Percentiles rank a stretch among this genome's conserved stretches.
These are phyloP conservation scores for Tryphoninae sp. DNA, from an alignment of 2,888 invertebrate species.

Conservation along the genomic window DNA sequence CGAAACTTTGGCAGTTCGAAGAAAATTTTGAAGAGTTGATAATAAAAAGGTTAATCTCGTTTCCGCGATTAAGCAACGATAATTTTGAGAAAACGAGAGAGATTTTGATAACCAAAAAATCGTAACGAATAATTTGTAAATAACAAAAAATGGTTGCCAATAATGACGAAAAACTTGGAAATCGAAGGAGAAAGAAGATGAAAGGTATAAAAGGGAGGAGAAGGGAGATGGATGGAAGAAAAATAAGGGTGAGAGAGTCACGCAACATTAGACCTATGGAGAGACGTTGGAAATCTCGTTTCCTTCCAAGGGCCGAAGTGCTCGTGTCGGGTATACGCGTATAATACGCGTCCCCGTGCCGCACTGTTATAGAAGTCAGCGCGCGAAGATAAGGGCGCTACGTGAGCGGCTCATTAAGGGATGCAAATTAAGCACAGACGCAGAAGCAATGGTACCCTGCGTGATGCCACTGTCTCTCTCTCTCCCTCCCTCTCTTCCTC, in stretches of 20 bases:
- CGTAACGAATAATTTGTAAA: not conserved
- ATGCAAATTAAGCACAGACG: slow-evolving; percentile 78
- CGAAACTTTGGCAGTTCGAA: too few relatives aligned
- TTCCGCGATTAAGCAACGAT: too few relatives aligned
- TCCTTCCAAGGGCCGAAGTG: slow-evolving; percentile 35
- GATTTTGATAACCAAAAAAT: too few relatives aligned
- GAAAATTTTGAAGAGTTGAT: too few relatives aligned
- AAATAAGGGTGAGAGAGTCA: slow-evolving; percentile 26
- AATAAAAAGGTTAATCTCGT: too few relatives aligned
- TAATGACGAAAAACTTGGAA: slow-evolving; percentile 18
- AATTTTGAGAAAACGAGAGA: too few relatives aligned
- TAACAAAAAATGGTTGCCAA: slow-evolving; percentile 1
- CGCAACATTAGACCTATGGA: slow-evolving; percentile 6
- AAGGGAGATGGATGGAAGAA: slow-evolving; percentile 42
- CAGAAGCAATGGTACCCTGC: slow-evolving; percentile 63
- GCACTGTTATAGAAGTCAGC: slow-evolving; percentile 58
- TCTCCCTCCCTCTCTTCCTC: not conserved
- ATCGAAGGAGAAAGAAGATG: not conserved
- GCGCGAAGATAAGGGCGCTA: slow-evolving; percentile 77
- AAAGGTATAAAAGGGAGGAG: not conserved
- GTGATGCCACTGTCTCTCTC: not conserved
- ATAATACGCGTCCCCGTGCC: slow-evolving; percentile 20
- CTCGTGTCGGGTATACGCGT: slow-evolving; percentile 21
- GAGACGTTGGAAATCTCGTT: slow-evolving; percentile 49
- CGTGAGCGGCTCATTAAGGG: slow-evolving; percentile 80